Evolutionary conservation across 2,113 vertebrate species (phyloP).

Genomic region (Ictalurus furcatus): DNA sequence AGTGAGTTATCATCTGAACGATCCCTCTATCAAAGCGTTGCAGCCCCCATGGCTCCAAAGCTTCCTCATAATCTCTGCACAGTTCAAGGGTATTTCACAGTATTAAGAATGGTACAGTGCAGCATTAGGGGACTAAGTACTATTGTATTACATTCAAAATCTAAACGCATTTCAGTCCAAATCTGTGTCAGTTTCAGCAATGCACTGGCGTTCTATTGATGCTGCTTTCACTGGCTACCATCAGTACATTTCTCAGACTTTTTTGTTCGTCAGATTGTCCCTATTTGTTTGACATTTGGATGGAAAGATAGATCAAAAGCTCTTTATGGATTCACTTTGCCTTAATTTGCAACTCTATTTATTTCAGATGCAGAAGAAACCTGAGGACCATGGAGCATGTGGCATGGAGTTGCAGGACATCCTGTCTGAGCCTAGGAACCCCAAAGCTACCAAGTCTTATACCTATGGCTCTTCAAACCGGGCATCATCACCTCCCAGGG

Average conservation of each 20-base stretch:
- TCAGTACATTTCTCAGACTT: conserved; percentile 12
- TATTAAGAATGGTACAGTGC: background rate
- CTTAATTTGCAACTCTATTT: background rate
- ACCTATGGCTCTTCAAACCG: conserved; percentile 80
- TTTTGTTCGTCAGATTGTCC: conserved; percentile 13
- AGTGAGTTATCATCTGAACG: conserved; percentile 8
- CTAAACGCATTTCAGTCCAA: conserved; percentile 30
- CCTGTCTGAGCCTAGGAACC: conserved; percentile 78
- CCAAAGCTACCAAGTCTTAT: conserved; percentile 87
- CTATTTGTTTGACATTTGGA: conserved; percentile 27
- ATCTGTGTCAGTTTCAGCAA: conserved; percentile 36
- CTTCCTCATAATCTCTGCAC: conserved; percentile 1
- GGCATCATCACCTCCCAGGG: conserved; percentile 68
- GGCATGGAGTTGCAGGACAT: conserved; percentile 80
- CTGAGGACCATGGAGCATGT: conserved; percentile 71
- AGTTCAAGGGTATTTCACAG: background rate
- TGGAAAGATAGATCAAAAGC: background rate
- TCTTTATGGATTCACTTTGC: conserved; percentile 8
- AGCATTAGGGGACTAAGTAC: background rate
- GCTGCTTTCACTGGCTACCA: background rate
- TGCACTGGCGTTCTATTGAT: background rate
- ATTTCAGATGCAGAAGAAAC: conserved; percentile 78
- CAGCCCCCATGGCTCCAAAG: conserved; percentile 7
- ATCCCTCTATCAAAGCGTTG: conserved; percentile 15
- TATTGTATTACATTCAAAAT: conserved; percentile 26